Evolutionary conservation across 1,140 invertebrate species (phyloP).

Genomic region (Heliconius hermathena): DNA sequence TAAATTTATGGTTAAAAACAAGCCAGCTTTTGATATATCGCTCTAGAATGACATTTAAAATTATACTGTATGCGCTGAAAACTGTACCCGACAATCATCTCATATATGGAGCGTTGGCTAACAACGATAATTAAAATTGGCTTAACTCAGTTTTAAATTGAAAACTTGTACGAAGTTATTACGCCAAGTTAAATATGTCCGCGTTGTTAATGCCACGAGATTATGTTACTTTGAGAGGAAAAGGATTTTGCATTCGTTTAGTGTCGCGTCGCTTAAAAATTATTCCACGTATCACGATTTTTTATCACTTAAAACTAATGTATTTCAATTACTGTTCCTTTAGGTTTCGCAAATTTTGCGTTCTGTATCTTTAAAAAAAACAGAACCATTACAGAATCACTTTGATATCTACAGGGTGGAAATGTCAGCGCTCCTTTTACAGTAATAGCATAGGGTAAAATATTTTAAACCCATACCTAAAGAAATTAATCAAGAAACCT

Average conservation of each 20-base stretch:
- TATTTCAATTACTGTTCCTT: too few species aligned
- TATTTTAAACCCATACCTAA: too few species aligned
- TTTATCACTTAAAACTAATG: neutral
- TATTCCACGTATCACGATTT: neutral
- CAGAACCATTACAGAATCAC: too few species aligned
- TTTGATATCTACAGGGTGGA: too few species aligned
- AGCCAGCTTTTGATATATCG: too few species aligned
- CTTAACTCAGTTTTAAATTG: conserved; percentile 28
- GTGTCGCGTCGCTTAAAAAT: conserved; percentile 10
- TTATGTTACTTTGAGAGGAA: conserved; percentile 17
- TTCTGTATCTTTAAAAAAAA: too few species aligned
- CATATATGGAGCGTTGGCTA: conserved; percentile 13
- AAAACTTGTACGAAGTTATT: conserved; percentile 33
- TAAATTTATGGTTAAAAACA: too few species aligned
- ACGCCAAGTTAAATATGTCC: conserved; percentile 33
- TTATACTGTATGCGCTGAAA: neutral
- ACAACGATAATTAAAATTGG: conserved; percentile 24
- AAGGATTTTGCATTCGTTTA: conserved; percentile 4
- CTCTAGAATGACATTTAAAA: conserved; percentile 1
- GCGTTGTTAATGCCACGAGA: conserved; percentile 20
- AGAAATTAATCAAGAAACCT: too few species aligned
- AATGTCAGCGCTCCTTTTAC: too few species aligned
- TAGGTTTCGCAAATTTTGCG: too few species aligned
- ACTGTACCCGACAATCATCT: conserved; percentile 4
- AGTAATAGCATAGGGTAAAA: too few species aligned